Percentiles rank a stretch among this genome's conserved stretches.
Conservation (phyloP, 1,140 invertebrate species). For the Penaeus indicus region DNA sequence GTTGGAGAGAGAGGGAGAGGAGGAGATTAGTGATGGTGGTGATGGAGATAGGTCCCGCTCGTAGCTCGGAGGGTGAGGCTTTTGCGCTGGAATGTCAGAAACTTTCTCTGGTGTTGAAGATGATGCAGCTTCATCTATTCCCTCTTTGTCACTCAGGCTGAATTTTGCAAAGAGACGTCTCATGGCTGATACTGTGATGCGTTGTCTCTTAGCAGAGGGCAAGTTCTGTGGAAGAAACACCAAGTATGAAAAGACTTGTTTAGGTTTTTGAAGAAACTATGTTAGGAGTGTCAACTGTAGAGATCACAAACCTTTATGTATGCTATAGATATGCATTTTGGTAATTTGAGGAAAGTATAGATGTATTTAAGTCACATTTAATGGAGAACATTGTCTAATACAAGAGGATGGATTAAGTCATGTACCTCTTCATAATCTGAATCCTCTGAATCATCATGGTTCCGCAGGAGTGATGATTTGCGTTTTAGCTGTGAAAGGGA, state of each 20-base stretch:
- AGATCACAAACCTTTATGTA: no score
- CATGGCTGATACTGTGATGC: slow-evolving; percentile 61
- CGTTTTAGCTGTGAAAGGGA: slow-evolving; percentile 31
- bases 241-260: background rate
- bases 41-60: no score
- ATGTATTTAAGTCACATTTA: background rate
- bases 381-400: background rate
- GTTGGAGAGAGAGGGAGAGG: background rate
- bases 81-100: background rate
- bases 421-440: slow-evolving; percentile 55
- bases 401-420: background rate
- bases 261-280: no score
- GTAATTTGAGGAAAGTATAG: no score
- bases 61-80: background rate
- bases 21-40: no score
- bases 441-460: slow-evolving; percentile 48
- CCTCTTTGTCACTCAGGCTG: slow-evolving; percentile 52
- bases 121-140: background rate
- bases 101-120: background rate
- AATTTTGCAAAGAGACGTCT: slow-evolving; percentile 60
- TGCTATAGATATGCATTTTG: no score
- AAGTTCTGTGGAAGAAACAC: slow-evolving; percentile 42
- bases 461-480: slow-evolving; percentile 28
- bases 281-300: no score
- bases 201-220: slow-evolving; percentile 61